These are phyloP conservation scores for Ellobius talpinus DNA, from an alignment of 2,113 vertebrate species.

Conservation along the genomic window DNA sequence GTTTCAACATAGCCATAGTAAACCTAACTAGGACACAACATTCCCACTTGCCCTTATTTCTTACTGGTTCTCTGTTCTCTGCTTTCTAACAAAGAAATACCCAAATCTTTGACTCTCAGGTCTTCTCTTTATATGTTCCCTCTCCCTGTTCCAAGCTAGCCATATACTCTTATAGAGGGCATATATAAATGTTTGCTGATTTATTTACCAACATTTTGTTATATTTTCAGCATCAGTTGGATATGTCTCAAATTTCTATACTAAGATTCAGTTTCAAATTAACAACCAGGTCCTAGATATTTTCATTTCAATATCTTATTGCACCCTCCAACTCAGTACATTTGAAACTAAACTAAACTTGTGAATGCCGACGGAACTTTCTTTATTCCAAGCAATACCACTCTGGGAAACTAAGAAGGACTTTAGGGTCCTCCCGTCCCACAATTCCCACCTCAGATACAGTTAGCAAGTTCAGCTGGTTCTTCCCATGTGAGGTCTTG, in stretches of 20 bases:
- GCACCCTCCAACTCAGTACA: background rate
- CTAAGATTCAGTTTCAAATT: background rate
- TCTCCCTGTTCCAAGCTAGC: background rate
- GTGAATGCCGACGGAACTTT: background rate
- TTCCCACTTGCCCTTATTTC: conserved; percentile 5
- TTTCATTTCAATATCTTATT: background rate
- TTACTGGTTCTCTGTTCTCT: background rate
- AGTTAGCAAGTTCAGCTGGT: background rate
- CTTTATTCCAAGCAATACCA: background rate
- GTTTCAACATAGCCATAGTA: background rate
- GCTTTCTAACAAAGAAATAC: conserved; percentile 21
- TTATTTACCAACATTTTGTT: conserved; percentile 27
- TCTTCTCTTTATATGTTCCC: background rate
- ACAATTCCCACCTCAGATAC: background rate
- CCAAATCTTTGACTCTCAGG: background rate
- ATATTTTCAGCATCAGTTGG: background rate
- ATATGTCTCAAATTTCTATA: background rate
- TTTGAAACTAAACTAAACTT: conserved; percentile 2
- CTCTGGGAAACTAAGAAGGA: background rate
- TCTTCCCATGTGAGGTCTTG: background rate
- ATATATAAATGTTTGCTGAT: background rate
- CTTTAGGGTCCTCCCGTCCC: background rate
- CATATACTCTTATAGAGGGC: background rate
- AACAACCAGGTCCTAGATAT: background rate
- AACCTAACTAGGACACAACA: background rate